Percentiles rank a stretch among this genome's conserved stretches.
phyloP scores from a whole-genome alignment of 2,888 invertebrate genomes.

The Pocota personata region DNA sequence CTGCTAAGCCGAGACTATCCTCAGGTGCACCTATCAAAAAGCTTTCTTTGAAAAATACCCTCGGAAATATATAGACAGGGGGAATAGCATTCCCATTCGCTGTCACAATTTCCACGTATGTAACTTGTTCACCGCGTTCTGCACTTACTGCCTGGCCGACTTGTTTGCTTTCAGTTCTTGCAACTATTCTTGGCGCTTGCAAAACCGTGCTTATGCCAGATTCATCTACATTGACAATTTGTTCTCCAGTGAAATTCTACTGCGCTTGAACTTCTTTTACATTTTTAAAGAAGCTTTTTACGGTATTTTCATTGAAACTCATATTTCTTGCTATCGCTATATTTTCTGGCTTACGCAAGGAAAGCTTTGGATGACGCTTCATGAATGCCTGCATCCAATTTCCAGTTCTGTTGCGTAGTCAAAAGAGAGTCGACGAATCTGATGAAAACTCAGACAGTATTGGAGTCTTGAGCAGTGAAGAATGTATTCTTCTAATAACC shows the following conservation, averaged over 20 bases:
- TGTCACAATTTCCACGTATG: conserved; percentile 2
- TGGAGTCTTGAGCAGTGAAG: conserved; percentile 15
- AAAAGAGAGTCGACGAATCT: conserved; percentile 18
- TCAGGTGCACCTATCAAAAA: not conserved
- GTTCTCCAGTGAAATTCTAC: not conserved
- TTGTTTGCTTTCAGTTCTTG: conserved; percentile 2
- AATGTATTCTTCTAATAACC: conserved; percentile 7
- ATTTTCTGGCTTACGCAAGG: too few relatives aligned
- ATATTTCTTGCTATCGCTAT: not conserved
- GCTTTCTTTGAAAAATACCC: not conserved
- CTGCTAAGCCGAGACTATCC: not conserved
- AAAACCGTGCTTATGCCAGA: too few relatives aligned
- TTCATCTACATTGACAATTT: conserved; percentile 7
- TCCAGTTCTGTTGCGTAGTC: not conserved
- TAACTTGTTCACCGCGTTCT: conserved; percentile 3
- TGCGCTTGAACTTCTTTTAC: not conserved
- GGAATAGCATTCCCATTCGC: not conserved
- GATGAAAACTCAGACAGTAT: conserved; percentile 3
- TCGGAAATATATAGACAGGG: not conserved
- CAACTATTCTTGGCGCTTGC: not conserved
- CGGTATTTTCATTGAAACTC: not conserved
- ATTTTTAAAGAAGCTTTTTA: not conserved
- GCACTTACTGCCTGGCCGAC: not conserved
- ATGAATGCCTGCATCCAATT: not conserved
- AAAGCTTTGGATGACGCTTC: not conserved